Evolutionary conservation across 2,888 invertebrate genomes (phyloP).

Genomic region (Dastarcus helophoroides): DNA sequence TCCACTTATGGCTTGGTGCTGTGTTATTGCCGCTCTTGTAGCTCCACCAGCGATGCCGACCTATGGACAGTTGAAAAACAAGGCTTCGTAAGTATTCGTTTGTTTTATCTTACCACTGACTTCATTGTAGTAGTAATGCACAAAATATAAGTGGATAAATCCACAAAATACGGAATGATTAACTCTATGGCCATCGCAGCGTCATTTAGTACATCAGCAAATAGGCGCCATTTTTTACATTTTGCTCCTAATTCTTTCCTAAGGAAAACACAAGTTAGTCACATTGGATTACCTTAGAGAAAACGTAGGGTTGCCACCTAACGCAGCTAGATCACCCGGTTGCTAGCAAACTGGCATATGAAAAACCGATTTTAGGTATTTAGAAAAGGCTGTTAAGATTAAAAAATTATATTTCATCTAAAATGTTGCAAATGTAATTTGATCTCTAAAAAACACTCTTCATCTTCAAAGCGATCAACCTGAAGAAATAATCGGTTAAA

Average conservation of each 20-base stretch:
- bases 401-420: too few species aligned
- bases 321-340: too few species aligned
- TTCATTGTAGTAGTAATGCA: conserved; percentile 67
- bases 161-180: conserved; percentile 53
- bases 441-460: too few species aligned
- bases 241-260: conserved; percentile 72
- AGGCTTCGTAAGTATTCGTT: background rate
- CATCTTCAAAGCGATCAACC: too few species aligned
- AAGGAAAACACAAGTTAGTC: conserved; percentile 21
- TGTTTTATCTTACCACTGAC: conserved; percentile 62
- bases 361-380: too few species aligned
- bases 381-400: too few species aligned
- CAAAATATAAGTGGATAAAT: conserved; percentile 50
- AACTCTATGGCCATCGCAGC: conserved; percentile 82
- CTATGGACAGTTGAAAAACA: conserved; percentile 18
- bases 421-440: too few species aligned
- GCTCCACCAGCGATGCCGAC: conserved; percentile 65
- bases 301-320: too few species aligned
- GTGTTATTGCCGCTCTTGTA: conserved; percentile 83
- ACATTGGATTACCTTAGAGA: too few species aligned
- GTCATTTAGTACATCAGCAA: conserved; percentile 90
- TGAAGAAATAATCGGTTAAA: too few species aligned
- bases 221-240: conserved; percentile 90
- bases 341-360: too few species aligned
- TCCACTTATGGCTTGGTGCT: conserved; percentile 81